Conservation (phyloP, 2,888 invertebrate species). For the Cryptus viduatorius region DNA sequence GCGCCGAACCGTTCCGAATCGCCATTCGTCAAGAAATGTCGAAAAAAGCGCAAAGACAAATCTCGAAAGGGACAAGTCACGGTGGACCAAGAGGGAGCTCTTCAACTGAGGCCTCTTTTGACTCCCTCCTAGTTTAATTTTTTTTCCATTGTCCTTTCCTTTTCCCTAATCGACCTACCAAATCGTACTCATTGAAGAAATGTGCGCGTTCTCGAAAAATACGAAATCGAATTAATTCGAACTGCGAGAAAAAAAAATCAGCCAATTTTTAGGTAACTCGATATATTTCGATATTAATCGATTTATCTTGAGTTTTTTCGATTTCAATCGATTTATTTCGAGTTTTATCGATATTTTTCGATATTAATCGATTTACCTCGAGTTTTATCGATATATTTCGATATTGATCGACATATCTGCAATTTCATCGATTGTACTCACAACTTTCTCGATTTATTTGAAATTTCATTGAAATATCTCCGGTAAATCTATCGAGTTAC, state of each 20-base stretch:
- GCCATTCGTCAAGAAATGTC: constrained; percentile 45
- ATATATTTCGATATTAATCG: no score
- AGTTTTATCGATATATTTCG: not conserved
- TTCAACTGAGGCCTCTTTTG: constrained; percentile 79
- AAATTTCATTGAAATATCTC: no score
- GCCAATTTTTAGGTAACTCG: not conserved
- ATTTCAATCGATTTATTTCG: not conserved
- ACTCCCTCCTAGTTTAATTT: constrained; percentile 74
- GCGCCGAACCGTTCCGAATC: not conserved
- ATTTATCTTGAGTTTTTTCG: not conserved
- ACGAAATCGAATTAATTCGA: not conserved
- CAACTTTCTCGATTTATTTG: no score
- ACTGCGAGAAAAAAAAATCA: constrained; percentile 31
- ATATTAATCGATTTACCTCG: not conserved
- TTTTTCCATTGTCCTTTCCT: constrained; percentile 1
- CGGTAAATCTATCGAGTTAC: no score
- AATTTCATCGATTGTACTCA: no score
- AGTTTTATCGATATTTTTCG: not conserved
- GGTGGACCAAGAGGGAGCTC: constrained; percentile 74
- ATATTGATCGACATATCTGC: not conserved
- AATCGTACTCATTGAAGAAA: not conserved
- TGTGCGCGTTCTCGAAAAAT: not conserved
- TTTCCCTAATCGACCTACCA: not conserved
- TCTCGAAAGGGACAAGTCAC: constrained; percentile 59
- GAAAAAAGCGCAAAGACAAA: constrained; percentile 62